Percentiles rank a stretch among this genome's conserved stretches.
These are phyloP conservation scores for Chromoteleia sp. DNA, from an alignment of 2,888 invertebrate genomes.

Conservation along the genomic window DNA sequence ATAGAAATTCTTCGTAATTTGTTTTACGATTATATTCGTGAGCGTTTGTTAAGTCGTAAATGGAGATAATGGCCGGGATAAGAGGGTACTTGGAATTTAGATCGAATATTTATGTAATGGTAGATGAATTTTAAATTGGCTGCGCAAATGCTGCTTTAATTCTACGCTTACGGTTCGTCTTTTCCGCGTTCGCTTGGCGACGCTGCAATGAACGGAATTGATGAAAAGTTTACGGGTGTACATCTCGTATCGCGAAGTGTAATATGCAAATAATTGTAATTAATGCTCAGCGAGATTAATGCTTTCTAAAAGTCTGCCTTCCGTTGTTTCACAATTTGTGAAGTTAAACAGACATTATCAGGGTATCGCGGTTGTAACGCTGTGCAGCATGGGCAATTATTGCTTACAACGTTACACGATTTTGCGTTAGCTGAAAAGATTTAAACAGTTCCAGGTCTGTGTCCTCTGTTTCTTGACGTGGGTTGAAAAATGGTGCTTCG, in stretches of 20 bases:
- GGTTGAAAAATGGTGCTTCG: no score
- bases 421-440: no score
- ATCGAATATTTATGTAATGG: slow-evolving; percentile 7
- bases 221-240: slow-evolving; percentile 22
- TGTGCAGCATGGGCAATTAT: background rate
- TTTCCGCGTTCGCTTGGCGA: background rate
- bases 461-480: no score
- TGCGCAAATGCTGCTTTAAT: background rate
- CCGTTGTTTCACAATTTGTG: slow-evolving; percentile 20
- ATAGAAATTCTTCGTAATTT: slow-evolving; percentile 12
- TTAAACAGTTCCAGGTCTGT: no score
- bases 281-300: slow-evolving; percentile 28
- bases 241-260: background rate
- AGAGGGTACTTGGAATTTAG: slow-evolving; percentile 6
- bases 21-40: slow-evolving; percentile 6
- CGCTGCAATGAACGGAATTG: background rate
- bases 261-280: slow-evolving; percentile 35
- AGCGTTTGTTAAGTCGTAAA: slow-evolving; percentile 11
- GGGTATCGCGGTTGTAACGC: slow-evolving; percentile 12
- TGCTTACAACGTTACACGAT: no score
- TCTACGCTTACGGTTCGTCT: background rate
- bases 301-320: slow-evolving; percentile 14
- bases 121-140: slow-evolving; percentile 8
- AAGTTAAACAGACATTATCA: slow-evolving; percentile 37
- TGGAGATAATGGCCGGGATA: background rate